Conservation (phyloP, 2,888 invertebrate species). For the Platycheirus rosarum region DNA sequence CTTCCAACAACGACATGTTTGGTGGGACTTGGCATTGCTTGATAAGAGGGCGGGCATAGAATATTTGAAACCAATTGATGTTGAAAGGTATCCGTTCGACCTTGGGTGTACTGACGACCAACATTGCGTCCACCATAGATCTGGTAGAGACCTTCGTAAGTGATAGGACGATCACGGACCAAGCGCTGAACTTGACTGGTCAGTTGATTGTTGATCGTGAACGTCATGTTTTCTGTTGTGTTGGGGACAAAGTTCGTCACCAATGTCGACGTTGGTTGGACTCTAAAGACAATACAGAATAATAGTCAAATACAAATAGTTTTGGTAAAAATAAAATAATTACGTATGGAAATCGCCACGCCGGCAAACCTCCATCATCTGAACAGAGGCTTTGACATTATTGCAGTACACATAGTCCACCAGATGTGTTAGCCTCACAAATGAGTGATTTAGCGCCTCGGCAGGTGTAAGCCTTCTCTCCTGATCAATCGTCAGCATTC, state of each 20-base stretch:
- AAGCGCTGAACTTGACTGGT: slow-evolving; percentile 89
- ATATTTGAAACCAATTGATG: slow-evolving; percentile 97
- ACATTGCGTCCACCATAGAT: slow-evolving; percentile 87
- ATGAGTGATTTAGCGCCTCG: slow-evolving; percentile 97
- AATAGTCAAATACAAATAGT: not conserved
- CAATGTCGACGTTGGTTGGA: slow-evolving; percentile 85
- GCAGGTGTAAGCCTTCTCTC: slow-evolving; percentile 97
- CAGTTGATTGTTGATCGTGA: slow-evolving; percentile 96
- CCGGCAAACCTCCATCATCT: slow-evolving; percentile 96
- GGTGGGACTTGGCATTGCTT: slow-evolving; percentile 89
- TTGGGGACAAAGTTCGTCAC: slow-evolving; percentile 91
- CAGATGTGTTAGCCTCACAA: slow-evolving; percentile 95
- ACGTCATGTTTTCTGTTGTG: slow-evolving; percentile 92
- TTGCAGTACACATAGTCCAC: slow-evolving; percentile 98
- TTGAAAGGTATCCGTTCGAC: slow-evolving; percentile 92
- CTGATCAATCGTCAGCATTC: slow-evolving; percentile 99
- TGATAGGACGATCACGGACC: slow-evolving; percentile 88
- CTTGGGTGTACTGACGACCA: slow-evolving; percentile 87
- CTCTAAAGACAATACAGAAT: slow-evolving; percentile 76
- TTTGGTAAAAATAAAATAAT: slow-evolving; percentile 62
- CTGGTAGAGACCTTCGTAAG: slow-evolving; percentile 88
- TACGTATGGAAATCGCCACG: slow-evolving; percentile 83
- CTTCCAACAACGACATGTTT: slow-evolving; percentile 84
- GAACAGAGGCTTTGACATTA: slow-evolving; percentile 97
- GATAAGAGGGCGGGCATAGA: slow-evolving; percentile 94